phyloP scores from a whole-genome alignment of 2,888 invertebrate genomes.

The Ariolimax columbianus region DNA sequence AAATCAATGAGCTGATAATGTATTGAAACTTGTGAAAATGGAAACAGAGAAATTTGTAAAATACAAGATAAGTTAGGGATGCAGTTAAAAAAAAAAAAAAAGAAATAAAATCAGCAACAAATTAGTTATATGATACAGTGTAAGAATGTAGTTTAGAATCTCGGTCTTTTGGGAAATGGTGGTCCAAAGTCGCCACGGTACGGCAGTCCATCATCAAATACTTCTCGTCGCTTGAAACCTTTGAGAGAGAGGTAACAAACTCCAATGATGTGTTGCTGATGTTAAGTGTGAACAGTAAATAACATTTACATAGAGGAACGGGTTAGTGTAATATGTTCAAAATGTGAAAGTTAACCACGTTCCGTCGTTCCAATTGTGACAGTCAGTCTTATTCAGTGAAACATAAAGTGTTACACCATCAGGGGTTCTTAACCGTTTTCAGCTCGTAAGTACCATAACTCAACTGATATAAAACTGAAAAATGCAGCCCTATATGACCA shows the following conservation, averaged over 20 bases:
- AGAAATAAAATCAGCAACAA: no score
- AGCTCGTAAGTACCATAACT: no score
- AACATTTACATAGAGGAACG: background rate
- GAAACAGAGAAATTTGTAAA: background rate
- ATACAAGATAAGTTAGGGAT: no score
- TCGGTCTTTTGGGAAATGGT: slow-evolving; percentile 25
- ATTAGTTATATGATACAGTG: background rate
- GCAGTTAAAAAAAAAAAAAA: background rate
- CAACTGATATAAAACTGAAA: no score
- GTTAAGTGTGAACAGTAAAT: background rate
- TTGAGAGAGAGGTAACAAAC: background rate
- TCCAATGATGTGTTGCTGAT: background rate
- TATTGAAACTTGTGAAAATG: background rate
- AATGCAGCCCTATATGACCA: no score
- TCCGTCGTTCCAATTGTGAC: background rate
- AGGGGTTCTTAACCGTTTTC: no score
- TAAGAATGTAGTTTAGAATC: slow-evolving; percentile 11
- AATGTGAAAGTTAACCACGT: background rate
- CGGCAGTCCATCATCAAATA: slow-evolving; percentile 3
- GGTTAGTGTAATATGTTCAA: background rate
- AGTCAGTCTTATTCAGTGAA: background rate
- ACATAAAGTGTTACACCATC: background rate
- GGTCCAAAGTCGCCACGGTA: slow-evolving; percentile 21
- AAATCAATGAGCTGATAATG: background rate
- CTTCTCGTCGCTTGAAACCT: slow-evolving; percentile 44